These are phyloP conservation scores for Formicarius rufipectus DNA, from an alignment of 2,113 vertebrate species.

Conservation along the genomic window DNA sequence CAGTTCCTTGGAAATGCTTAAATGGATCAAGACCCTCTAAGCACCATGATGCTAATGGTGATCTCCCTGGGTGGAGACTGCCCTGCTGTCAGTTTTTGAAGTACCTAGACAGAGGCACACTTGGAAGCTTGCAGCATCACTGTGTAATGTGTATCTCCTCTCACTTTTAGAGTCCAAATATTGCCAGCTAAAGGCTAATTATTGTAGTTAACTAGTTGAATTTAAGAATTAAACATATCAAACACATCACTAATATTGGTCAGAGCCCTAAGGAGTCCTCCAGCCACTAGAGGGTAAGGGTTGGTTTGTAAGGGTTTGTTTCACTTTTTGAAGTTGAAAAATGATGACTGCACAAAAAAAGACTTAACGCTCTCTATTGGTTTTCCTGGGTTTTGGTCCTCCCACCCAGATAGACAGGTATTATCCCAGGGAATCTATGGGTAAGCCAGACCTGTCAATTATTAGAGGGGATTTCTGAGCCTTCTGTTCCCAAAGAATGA, in stretches of 20 bases:
- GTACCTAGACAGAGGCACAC: background rate
- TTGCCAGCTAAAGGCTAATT: background rate
- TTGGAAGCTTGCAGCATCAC: background rate
- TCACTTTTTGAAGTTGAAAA: background rate
- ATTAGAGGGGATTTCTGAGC: slow-evolving; percentile 15
- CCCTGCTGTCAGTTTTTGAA: background rate
- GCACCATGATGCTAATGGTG: background rate
- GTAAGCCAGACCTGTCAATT: background rate
- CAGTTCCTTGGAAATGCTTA: background rate
- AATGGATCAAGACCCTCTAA: background rate
- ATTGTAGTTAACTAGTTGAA: background rate
- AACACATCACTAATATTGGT: background rate
- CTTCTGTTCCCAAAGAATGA: slow-evolving; percentile 3
- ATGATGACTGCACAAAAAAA: background rate
- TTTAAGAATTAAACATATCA: background rate
- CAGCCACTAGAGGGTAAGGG: background rate
- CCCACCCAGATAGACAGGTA: background rate
- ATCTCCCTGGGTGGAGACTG: background rate
- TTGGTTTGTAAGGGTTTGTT: background rate
- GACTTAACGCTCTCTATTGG: background rate
- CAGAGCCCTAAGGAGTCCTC: background rate
- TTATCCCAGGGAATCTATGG: background rate
- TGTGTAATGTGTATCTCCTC: background rate
- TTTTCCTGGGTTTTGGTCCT: background rate
- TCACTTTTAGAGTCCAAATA: background rate